Conservation (phyloP, 2,113 vertebrate genomes). For the Irena cyanogastra region DNA sequence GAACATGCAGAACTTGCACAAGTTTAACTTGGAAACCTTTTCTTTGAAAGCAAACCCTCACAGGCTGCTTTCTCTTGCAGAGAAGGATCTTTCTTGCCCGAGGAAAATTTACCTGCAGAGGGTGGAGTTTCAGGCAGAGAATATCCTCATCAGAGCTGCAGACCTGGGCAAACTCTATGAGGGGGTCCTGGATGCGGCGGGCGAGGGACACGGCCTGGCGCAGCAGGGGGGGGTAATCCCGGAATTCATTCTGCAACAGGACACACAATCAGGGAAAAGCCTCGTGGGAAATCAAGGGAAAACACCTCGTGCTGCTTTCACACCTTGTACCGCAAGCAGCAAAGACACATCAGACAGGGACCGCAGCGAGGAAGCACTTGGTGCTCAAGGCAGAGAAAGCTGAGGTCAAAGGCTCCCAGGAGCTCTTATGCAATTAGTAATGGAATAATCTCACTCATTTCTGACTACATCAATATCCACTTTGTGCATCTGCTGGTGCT, state of each 20-base stretch:
- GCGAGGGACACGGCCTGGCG: slow-evolving; percentile 94
- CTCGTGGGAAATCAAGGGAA: no score
- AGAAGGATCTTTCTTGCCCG: not conserved
- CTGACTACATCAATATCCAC: not conserved
- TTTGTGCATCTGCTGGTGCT: not conserved
- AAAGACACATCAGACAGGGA: not conserved
- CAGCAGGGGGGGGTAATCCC: slow-evolving; percentile 93
- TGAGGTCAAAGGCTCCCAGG: not conserved
- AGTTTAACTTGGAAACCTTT: not conserved
- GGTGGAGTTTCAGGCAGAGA: slow-evolving; percentile 94
- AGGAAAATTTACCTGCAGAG: slow-evolving; percentile 82
- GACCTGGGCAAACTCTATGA: slow-evolving; percentile 95
- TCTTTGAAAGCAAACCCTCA: not conserved
- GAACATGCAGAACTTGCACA: not conserved
- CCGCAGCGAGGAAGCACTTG: not conserved
- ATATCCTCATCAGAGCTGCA: slow-evolving; percentile 97
- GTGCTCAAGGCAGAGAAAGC: not conserved
- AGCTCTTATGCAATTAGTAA: not conserved
- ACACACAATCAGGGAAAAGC: not conserved
- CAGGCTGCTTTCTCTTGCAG: not conserved
- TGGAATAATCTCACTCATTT: not conserved
- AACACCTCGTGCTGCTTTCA: no score
- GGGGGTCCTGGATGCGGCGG: slow-evolving; percentile 93
- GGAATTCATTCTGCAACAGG: slow-evolving; percentile 78
- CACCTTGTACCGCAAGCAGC: not conserved